These are phyloP conservation scores for Oreotrochilus melanogaster DNA, from an alignment of 2,113 vertebrate genomes.

Conservation along the genomic window DNA sequence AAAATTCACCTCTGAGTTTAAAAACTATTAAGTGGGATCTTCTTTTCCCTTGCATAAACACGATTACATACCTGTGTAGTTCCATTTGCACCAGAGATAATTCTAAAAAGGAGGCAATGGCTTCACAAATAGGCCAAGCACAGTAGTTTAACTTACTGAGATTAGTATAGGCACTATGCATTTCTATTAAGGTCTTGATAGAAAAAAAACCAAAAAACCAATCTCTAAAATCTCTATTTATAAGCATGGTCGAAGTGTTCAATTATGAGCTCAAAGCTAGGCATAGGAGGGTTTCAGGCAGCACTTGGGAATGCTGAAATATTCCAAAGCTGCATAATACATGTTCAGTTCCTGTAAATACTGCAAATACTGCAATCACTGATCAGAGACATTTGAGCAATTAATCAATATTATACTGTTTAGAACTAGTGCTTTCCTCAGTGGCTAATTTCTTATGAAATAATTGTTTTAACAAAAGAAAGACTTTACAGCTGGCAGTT, in stretches of 20 bases:
- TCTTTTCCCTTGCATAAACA: not conserved
- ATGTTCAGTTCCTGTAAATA: rapidly evolving
- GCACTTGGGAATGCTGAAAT: not conserved
- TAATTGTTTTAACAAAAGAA: not conserved
- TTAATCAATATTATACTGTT: not conserved
- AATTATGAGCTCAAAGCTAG: not conserved
- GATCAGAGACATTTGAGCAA: not conserved
- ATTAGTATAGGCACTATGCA: not conserved
- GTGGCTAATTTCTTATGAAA: not conserved
- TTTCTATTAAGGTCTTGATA: not conserved
- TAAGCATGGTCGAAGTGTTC: not conserved
- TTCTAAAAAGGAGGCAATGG: not conserved
- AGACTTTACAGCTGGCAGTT: not conserved
- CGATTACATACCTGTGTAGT: not conserved
- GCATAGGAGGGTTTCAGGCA: not conserved
- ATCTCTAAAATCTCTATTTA: not conserved
- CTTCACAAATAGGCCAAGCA: not conserved
- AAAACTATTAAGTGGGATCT: not conserved
- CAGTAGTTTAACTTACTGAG: not conserved
- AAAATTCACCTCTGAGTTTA: not conserved
- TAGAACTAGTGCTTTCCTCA: not conserved
- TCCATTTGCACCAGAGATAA: not conserved
- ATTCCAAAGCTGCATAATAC: not conserved
- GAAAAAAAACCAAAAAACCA: not conserved
- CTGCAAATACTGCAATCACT: not conserved